phyloP scores from a whole-genome alignment of 2,113 vertebrate species.

The Miniopterus natalensis region DNA sequence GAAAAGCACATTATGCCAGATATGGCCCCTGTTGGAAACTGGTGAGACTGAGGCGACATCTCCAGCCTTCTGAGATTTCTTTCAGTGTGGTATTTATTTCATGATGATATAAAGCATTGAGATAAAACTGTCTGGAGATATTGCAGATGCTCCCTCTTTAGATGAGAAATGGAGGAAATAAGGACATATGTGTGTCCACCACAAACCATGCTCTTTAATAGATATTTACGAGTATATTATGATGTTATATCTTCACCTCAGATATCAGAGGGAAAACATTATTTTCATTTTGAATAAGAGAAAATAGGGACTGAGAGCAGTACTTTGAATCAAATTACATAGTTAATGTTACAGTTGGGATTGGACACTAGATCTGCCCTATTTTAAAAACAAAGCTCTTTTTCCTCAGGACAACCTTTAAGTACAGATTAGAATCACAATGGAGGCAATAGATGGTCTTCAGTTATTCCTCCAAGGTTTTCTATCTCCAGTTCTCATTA shows the following conservation, averaged over 20 bases:
- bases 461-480: not conserved
- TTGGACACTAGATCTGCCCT: not conserved
- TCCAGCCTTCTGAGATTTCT: not conserved
- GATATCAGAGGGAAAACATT: not conserved
- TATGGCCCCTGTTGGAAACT: not conserved
- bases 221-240: not conserved
- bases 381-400: not conserved
- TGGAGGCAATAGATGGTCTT: not conserved
- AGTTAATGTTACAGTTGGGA: not conserved
- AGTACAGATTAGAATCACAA: not conserved
- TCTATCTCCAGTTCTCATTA: not conserved
- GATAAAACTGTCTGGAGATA: not conserved
- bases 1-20: not conserved
- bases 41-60: not conserved
- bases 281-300: not conserved
- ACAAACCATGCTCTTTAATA: not conserved
- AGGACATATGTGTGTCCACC: not conserved
- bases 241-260: not conserved
- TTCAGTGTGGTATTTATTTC: not conserved
- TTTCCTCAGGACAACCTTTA: not conserved
- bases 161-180: not conserved
- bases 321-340: not conserved
- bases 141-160: not conserved
- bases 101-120: not conserved
- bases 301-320: not conserved